Evolutionary conservation across 1,140 invertebrate species (phyloP).

Genomic region (Hyles euphorbiae): DNA sequence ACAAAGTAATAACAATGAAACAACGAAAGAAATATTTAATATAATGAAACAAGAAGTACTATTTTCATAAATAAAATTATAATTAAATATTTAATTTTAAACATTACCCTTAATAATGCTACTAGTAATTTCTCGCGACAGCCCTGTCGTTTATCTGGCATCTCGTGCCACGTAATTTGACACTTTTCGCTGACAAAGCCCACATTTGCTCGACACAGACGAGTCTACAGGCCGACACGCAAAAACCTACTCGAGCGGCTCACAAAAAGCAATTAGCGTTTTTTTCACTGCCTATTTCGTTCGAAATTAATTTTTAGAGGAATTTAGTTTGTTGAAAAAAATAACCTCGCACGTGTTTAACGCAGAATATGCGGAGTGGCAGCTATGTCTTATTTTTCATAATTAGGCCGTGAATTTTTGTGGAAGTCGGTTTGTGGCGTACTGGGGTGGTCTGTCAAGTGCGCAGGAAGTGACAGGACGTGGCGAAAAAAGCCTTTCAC

Average conservation of each 20-base stretch:
- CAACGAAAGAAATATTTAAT: too few species aligned
- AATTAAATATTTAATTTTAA: too few species aligned
- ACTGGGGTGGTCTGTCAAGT: slow-evolving; percentile 30
- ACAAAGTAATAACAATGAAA: too few species aligned
- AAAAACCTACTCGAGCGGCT: slow-evolving; percentile 45
- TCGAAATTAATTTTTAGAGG: slow-evolving; percentile 69
- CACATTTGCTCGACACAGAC: slow-evolving; percentile 64
- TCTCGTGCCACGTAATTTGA: slow-evolving; percentile 73
- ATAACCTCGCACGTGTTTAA: slow-evolving; percentile 63
- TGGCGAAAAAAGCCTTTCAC: too few species aligned
- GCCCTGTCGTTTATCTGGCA: slow-evolving; percentile 40
- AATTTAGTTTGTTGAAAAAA: slow-evolving; percentile 49
- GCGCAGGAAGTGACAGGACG: slow-evolving; percentile 4
- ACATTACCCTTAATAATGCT: too few species aligned
- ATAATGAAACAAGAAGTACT: too few species aligned
- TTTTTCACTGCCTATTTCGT: slow-evolving; percentile 48
- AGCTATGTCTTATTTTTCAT: slow-evolving; percentile 71
- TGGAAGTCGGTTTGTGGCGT: slow-evolving; percentile 14
- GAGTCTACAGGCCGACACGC: slow-evolving; percentile 49
- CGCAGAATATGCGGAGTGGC: slow-evolving; percentile 43
- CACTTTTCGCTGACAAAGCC: slow-evolving; percentile 72
- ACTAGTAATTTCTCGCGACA: too few species aligned
- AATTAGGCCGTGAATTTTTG: slow-evolving; percentile 64
- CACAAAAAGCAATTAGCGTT: slow-evolving; percentile 73
- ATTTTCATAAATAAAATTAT: too few species aligned